Base-by-base conservation (phyloP, 2,113 vertebrate genomes). In the Thunnus thynnus region DNA sequence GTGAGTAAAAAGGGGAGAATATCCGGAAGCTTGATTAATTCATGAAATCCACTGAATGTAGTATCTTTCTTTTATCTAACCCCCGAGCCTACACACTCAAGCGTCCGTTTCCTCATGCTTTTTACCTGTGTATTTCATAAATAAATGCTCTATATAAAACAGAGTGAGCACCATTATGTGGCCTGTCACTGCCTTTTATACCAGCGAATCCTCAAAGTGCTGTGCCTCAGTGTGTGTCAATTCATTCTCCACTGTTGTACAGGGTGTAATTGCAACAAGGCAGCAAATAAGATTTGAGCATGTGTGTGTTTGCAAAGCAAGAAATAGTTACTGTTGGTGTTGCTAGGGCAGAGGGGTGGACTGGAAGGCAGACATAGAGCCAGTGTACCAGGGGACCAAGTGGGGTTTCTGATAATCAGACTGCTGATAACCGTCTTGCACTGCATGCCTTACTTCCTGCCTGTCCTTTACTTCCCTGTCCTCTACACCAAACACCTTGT, bases 11-110 rank as follows among this genome's bases (percentile, higher is more conserved):
- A 86, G 84, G 79, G 76, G 83, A 75, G 76, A 84, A 84, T 84
- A 90, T 90, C 90, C 62, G 32, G 83, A 72, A 57, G 83, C 73
- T 78, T 95, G 81, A 91, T 91, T 95, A 88, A 94, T 95, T 95
- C 82, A 94, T 95, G 90, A 94, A 85, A 86, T 81, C 68, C 73
- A 25, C 58, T 30, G 71, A 88, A 83, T 27, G 27, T 82, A 72
- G 72, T 79, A 71, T 84, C 83, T 85, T 78, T 76, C 57, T 72
- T 86, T 82, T 85, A 61, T 72, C 41, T 57, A 57, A 51, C 72
- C 81, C 72, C 50, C 10, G 63, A 69, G 54, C 46, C 18, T 66
- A 74, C 16, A 47, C 83, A 81, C 78, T 81, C 4, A 54, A 80
- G 75, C 62, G 76, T 69, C 54, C 86, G 74, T 72, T 78, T 82